Percentiles rank a stretch among this genome's conserved stretches.
Conservation (phyloP, 2,113 vertebrate genomes). For the Sclerurus mexicanus region DNA sequence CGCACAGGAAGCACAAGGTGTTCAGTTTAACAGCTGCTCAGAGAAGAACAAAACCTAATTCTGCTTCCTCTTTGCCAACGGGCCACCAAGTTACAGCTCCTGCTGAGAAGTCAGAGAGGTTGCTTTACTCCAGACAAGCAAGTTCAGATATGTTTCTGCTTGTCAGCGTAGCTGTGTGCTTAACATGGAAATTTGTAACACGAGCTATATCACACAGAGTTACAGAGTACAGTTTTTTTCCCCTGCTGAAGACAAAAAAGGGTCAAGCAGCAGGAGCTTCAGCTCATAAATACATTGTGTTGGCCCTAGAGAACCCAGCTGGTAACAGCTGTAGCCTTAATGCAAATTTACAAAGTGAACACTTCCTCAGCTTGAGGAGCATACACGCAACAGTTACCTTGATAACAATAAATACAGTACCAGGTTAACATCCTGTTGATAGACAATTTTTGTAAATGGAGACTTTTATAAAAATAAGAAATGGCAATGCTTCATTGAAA, state of each 20-base stretch:
- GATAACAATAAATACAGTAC: not conserved
- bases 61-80: not conserved
- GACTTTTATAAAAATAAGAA: not conserved
- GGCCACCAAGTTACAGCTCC: not conserved
- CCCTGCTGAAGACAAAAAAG: not conserved
- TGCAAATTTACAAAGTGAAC: not conserved
- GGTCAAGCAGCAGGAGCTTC: slow-evolving; percentile 36
- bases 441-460: not conserved
- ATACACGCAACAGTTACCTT: not conserved
- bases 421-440: not conserved
- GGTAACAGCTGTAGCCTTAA: slow-evolving; percentile 1
- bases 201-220: not conserved
- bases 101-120: not conserved
- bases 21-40: not conserved
- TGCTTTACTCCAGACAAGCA: not conserved
- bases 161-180: not conserved
- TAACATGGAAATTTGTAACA: not conserved
- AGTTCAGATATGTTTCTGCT: slow-evolving; percentile 1
- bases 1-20: not conserved
- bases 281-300: not conserved
- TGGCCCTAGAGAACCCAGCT: slow-evolving; percentile 4
- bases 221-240: not conserved
- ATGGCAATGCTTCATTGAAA: slow-evolving; percentile 51
- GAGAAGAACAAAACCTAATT: not conserved
- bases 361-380: not conserved